Base-by-base conservation (phyloP, 1,140 invertebrate genomes). In the Leptoteleia sp. region DNA sequence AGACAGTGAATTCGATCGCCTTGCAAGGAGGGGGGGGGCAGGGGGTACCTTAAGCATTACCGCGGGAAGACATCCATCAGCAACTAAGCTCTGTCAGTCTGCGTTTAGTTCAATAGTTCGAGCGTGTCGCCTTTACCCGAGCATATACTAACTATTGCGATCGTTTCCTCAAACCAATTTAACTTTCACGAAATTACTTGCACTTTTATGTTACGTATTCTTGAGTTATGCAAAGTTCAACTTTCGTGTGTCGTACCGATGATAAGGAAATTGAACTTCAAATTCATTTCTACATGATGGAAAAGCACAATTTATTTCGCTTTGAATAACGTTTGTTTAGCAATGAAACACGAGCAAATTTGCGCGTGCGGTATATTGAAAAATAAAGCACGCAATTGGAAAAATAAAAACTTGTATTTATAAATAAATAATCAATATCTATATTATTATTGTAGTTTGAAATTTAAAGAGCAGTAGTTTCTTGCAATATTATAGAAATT, bases 141-240 rank as follows among this genome's bases (percentile, higher is more conserved):
- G 35, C 50, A 59, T 59, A 38, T 35, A 61, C 35, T 31, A 67
- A 61, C 64, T 68, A 62, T 65, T 64, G 35, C 59, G 48, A 64
- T 64, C 59, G 70, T 64, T 65, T 48, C 59, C 50, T 57, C 40
- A 38, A 57, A 65, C 59, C 59, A 73, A 73, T 73, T 73, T 65
- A 73, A 73, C 70, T 73, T 70, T 65, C 43, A 17, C 59, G 31
- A 57, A 65, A 73, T 73, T 65, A 65, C 70, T 48, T 73, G 31
- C 70, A 65, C 59, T 65, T 64, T 64, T 72, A 64, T 33, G 55
- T 71, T 62, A 62, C 35, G 27, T 47, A 55, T 61, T 62, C 57
- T 52, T 71, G 8, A 54, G 38, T 71, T 61, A 47, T 31, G 27
- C 55, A 61, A 59, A 70, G 43, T 70, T 70, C 33, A 42, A 40